phyloP scores from a whole-genome alignment of 2,113 vertebrate species.

The Raja brachyura region DNA sequence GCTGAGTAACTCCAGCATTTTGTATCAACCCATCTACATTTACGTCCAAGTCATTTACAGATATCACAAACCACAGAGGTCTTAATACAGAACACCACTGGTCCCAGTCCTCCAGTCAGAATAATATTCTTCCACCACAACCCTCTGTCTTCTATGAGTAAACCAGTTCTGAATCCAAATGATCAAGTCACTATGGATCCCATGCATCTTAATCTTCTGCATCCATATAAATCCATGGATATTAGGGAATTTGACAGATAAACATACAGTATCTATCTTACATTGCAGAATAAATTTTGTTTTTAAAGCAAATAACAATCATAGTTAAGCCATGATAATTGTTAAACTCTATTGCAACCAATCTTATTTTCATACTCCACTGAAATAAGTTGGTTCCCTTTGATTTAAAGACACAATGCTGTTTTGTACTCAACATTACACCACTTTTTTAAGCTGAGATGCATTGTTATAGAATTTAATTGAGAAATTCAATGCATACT shows the following conservation, averaged over 20 bases:
- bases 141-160: too few species aligned
- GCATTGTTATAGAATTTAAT: not conserved
- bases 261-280: not conserved
- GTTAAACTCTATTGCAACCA: not conserved
- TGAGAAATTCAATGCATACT: not conserved
- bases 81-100: too few species aligned
- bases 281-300: not conserved
- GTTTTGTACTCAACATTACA: not conserved
- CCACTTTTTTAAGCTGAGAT: not conserved
- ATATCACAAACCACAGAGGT: too few species aligned
- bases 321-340: not conserved
- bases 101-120: too few species aligned
- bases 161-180: too few species aligned
- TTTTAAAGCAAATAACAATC: not conserved
- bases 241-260: not conserved
- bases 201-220: too few species aligned
- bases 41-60: too few species aligned
- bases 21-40: too few species aligned
- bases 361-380: not conserved
- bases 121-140: too few species aligned
- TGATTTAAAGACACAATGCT: not conserved
- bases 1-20: too few species aligned
- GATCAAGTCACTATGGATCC: too few species aligned
- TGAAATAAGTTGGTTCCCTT: not conserved
- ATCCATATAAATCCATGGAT: not conserved